Conservation (phyloP, 2,797 vertebrate genomes). For the Chaenodraco wilsoni region DNA sequence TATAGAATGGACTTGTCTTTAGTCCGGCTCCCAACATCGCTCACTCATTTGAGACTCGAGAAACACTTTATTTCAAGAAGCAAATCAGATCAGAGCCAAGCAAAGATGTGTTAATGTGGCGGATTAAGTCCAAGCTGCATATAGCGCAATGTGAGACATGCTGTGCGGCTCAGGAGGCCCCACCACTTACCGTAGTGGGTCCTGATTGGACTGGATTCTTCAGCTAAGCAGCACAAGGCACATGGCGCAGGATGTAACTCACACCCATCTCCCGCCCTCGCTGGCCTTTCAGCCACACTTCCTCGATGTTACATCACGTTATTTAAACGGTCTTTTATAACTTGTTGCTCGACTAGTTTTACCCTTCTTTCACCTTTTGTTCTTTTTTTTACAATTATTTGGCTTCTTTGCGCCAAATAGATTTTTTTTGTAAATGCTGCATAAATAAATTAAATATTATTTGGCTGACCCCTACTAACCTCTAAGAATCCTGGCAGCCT, state of each 20-base stretch:
- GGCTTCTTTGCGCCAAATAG: too few species aligned
- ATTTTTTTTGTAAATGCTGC: too few species aligned
- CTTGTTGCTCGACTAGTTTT: too few species aligned
- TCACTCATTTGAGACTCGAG: background rate
- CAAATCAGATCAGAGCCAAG: background rate
- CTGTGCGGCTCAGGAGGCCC: background rate
- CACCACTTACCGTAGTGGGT: background rate
- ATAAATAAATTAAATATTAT: too few species aligned
- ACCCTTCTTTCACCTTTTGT: too few species aligned
- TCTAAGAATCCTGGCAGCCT: too few species aligned
- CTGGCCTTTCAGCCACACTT: too few species aligned
- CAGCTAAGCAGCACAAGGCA: background rate
- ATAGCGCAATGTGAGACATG: background rate
- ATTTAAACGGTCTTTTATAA: too few species aligned
- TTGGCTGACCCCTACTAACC: too few species aligned
- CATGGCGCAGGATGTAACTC: background rate
- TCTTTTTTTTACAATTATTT: too few species aligned
- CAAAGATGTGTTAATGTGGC: background rate
- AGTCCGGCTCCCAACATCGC: background rate
- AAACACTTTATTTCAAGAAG: background rate
- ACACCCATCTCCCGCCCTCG: background rate
- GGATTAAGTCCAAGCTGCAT: background rate
- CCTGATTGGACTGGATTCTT: background rate
- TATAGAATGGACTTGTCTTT: background rate
- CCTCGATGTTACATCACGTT: too few species aligned